Evolutionary conservation across 2,888 invertebrate genomes (phyloP).

Genomic region (Philereme vetulata): DNA sequence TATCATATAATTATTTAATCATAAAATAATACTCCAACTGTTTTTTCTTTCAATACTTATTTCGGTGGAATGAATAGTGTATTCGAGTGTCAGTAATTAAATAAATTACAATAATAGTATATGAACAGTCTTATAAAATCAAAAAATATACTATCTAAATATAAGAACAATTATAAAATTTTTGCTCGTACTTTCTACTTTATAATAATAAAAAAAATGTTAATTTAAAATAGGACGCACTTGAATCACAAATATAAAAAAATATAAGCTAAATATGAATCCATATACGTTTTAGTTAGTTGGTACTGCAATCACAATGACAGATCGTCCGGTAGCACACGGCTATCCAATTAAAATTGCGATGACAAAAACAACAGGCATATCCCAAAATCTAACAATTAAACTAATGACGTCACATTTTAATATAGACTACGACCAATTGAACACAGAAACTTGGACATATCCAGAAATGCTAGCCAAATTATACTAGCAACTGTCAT

Average conservation of each 20-base stretch:
- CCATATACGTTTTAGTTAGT: constrained; percentile 40
- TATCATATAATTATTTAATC: constrained; percentile 31
- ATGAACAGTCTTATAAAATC: constrained; percentile 76
- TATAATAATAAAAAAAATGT: constrained; percentile 48
- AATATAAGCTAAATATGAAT: constrained; percentile 49
- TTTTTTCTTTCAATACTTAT: constrained; percentile 67
- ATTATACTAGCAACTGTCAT: constrained; percentile 21
- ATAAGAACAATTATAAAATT: constrained; percentile 63
- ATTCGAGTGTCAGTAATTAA: constrained; percentile 70
- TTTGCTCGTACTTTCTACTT: constrained; percentile 48
- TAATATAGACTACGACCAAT: constrained; percentile 56
- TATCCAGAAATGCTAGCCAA: constrained; percentile 64
- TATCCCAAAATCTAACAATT: constrained; percentile 47
- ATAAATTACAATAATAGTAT: constrained; percentile 56
- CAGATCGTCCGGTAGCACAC: constrained; percentile 30
- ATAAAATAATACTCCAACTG: constrained; percentile 71
- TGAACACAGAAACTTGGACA: constrained; percentile 76
- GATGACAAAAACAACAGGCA: constrained; percentile 49
- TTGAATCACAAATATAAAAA: constrained; percentile 53
- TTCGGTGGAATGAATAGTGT: constrained; percentile 77
- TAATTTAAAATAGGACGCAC: constrained; percentile 60
- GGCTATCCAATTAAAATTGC: constrained; percentile 34
- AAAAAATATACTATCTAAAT: constrained; percentile 59
- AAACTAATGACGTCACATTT: constrained; percentile 43
- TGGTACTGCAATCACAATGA: constrained; percentile 48